Evolutionary conservation across 2,888 invertebrate species (phyloP), one percentile per base, ranked within the genome.

Genomic region (Melanophora roralis): DNA sequence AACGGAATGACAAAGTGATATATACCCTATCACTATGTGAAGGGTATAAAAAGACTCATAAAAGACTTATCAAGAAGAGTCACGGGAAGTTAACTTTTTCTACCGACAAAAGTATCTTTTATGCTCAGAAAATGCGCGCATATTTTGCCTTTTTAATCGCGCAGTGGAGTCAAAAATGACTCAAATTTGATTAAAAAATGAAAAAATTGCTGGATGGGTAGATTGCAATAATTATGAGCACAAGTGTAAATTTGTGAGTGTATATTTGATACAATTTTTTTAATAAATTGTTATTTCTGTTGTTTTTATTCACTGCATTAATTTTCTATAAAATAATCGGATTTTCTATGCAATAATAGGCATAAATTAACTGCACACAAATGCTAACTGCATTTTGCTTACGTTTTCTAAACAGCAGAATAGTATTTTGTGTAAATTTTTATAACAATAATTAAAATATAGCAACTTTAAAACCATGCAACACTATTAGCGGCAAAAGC

Each of bases 271-370:
- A 6, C 27, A 53, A 36, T 38, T 12, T 71, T 19, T n/a, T 2
- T 27, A 21, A 49, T 21, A 34, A 53, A 21, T 45, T 40, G 43
- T 64, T 23, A 27, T 27, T 65, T n/a, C 27, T 55, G 19, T 23
- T 45, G 36, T 53, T 53, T 32, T 36, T 64, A 4, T 34, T 43
- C 43, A 14, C 19, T 45, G n/a, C 14, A 34, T 74, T 69, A 59
- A 64, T 67, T 53, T 67, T 43, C 40, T 60, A 40, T 9, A 34
- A 14, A 45, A 64, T 79, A 80, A 80, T 76, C 75, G 80, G 80
- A 75, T 80, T n/a, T n/a, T 80, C 67, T 72, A 75, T 9, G 72
- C 79, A 72, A 72, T 62, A 80, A 72, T 72, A 80, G 67, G 62
- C 72, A 75, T 75, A 75, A 80, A 80, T 80, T 76, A 80, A 80